phyloP scores from a whole-genome alignment of 35 echinoderm and acorn worm species.

The Stichopus chloronotus region DNA sequence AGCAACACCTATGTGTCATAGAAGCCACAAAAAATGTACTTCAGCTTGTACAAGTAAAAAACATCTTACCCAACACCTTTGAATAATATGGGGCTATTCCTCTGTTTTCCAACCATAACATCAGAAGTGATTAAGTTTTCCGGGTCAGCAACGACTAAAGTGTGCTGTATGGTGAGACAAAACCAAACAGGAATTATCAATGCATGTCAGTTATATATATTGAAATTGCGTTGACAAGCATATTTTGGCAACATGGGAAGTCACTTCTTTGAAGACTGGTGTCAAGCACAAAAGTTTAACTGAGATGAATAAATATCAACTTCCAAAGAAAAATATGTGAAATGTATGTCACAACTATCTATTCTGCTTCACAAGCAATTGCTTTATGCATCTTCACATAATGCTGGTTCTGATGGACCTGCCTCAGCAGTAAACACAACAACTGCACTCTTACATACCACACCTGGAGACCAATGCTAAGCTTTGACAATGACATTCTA shows the following conservation, averaged over 20 bases:
- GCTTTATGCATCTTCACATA: too few species aligned
- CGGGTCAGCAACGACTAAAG: conserved; percentile 91
- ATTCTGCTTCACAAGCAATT: too few species aligned
- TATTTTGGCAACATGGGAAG: neutral
- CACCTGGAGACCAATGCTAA: too few species aligned
- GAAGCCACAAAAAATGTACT: neutral
- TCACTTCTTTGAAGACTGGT: too few species aligned
- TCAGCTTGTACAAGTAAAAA: neutral
- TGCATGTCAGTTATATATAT: neutral
- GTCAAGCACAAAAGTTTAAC: too few species aligned
- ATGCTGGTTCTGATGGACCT: too few species aligned
- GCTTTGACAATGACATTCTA: too few species aligned
- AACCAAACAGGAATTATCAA: conserved; percentile 21
- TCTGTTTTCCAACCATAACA: conserved; percentile 81
- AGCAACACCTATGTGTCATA: neutral
- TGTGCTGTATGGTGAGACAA: conserved; percentile 75
- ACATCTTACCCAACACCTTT: conserved; percentile 95
- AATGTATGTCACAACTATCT: too few species aligned
- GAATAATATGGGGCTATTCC: conserved; percentile 78
- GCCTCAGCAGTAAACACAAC: too few species aligned
- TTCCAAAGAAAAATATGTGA: too few species aligned
- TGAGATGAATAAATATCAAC: too few species aligned
- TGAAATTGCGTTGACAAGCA: neutral
- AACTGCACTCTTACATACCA: too few species aligned
- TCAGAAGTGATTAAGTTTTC: conserved; percentile 81